A percentile compares a stretch with the other conserved stretches of the same genome.
Conservation (phyloP, 2,888 invertebrate genomes). For the Disparrhopalites patrizii region DNA sequence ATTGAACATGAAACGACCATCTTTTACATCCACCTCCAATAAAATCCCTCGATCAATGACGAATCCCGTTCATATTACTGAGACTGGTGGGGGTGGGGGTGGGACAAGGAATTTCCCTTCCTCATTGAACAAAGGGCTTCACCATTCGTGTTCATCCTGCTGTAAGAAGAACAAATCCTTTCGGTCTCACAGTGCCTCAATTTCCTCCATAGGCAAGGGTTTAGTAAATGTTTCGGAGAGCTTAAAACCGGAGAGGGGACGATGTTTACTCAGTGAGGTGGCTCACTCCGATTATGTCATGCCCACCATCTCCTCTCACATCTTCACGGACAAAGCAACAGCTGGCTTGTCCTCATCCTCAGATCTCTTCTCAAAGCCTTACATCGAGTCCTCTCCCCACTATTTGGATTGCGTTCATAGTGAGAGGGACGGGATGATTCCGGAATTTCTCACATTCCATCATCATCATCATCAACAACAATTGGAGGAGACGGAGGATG, state of each 20-base stretch:
- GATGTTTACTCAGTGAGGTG: slow-evolving; percentile 26
- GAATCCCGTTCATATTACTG: slow-evolving; percentile 4
- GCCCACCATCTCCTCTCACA: slow-evolving; percentile 17
- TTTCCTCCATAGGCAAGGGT: slow-evolving; percentile 8
- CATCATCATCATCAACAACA: slow-evolving; percentile 20
- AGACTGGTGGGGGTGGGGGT: neutral
- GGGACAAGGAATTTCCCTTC: neutral
- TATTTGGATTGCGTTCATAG: slow-evolving; percentile 4
- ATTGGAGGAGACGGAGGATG: neutral
- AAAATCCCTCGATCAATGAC: slow-evolving; percentile 23
- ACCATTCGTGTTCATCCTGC: slow-evolving; percentile 16
- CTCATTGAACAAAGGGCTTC: neutral
- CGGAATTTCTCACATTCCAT: slow-evolving; percentile 23
- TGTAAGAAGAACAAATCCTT: slow-evolving; percentile 29
- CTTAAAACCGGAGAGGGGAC: slow-evolving; percentile 24
- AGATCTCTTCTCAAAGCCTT: slow-evolving; percentile 10
- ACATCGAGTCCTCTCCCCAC: slow-evolving; percentile 23
- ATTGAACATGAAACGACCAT: slow-evolving; percentile 21
- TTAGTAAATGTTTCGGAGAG: slow-evolving; percentile 10
- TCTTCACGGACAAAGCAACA: neutral
- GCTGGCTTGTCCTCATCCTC: slow-evolving; percentile 6
- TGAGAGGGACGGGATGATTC: slow-evolving; percentile 14
- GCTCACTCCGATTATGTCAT: slow-evolving; percentile 26
- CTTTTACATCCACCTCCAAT: slow-evolving; percentile 10
- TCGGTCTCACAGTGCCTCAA: slow-evolving; percentile 18